Percentiles rank a stretch among this genome's conserved stretches.
These are phyloP conservation scores for Gryon sp. DNA, from an alignment of 1,140 invertebrate species.

Conservation along the genomic window DNA sequence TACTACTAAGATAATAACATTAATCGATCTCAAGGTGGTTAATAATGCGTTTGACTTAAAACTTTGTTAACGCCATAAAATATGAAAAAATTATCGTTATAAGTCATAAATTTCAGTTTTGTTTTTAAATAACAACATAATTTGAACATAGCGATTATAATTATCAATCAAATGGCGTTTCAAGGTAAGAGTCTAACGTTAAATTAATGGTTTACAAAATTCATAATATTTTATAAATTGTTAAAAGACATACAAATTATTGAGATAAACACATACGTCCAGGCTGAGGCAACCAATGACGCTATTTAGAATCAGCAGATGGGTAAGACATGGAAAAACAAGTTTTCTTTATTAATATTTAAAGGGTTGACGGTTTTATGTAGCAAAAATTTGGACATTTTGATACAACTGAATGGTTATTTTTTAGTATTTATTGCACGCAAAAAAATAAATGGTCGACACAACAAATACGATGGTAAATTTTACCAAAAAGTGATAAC, in stretches of 20 bases:
- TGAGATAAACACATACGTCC: slow-evolving; percentile 53
- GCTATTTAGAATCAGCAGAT: slow-evolving; percentile 49
- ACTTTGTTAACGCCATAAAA: no score
- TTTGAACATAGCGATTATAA: no score
- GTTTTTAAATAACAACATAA: no score
- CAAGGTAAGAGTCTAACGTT: no score
- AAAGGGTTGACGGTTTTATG: slow-evolving; percentile 42
- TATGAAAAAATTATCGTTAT: no score
- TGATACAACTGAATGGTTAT: slow-evolving; percentile 12
- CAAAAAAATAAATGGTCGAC: no score
- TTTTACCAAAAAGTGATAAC: no score
- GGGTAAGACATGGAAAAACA: slow-evolving; percentile 57
- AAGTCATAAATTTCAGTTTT: no score
- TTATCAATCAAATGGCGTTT: no score
- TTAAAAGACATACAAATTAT: slow-evolving; percentile 56
- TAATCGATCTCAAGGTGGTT: slow-evolving; percentile 28
- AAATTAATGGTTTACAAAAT: slow-evolving; percentile 32
- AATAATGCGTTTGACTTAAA: no score
- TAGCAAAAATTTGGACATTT: slow-evolving; percentile 40
- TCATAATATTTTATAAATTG: slow-evolving; percentile 59
- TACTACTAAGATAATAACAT: neutral
- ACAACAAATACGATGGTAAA: no score
- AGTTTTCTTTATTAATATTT: slow-evolving; percentile 49
- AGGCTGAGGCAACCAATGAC: slow-evolving; percentile 57
- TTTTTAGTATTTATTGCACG: slow-evolving; percentile 17